These are phyloP conservation scores for Petrocephalus zakoni DNA, from an alignment of 2,113 vertebrate species.

Conservation along the genomic window DNA sequence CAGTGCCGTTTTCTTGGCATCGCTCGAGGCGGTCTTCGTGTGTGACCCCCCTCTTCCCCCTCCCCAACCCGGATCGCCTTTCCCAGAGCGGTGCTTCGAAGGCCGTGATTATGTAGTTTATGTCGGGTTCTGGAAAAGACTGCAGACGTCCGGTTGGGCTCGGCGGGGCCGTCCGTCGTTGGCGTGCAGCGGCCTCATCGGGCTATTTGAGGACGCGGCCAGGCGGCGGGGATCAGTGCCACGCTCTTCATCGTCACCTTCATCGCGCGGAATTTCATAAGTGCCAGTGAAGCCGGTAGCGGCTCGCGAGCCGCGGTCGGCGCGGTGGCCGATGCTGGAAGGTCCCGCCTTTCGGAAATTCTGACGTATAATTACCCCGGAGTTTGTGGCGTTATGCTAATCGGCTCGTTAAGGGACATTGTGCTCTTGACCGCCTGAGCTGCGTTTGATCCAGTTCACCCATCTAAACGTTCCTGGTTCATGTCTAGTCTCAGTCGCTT, in stretches of 20 bases:
- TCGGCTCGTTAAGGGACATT: background rate
- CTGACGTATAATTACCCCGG: background rate
- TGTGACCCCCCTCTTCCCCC: background rate
- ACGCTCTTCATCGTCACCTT: constrained; percentile 2
- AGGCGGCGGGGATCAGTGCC: background rate
- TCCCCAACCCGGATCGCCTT: background rate
- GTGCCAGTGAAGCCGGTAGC: background rate
- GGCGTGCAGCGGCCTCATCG: background rate
- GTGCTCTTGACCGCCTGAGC: background rate
- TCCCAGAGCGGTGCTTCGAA: constrained; percentile 2
- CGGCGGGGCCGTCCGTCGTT: background rate
- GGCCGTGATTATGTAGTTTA: constrained; percentile 23
- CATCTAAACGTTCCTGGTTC: background rate
- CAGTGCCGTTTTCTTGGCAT: background rate
- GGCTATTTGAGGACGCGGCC: constrained; percentile 21
- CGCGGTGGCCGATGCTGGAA: background rate
- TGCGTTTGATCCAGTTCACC: background rate
- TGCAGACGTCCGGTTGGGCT: constrained; percentile 13
- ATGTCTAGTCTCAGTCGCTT: background rate
- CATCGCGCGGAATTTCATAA: background rate
- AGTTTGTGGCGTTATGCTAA: background rate
- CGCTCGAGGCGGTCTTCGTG: background rate
- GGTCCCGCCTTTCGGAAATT: background rate
- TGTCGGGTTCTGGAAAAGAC: constrained; percentile 15
- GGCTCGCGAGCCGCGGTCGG: background rate